phyloP scores from a whole-genome alignment of 2,797 vertebrate genomes.

The Pelobates cultripes region DNA sequence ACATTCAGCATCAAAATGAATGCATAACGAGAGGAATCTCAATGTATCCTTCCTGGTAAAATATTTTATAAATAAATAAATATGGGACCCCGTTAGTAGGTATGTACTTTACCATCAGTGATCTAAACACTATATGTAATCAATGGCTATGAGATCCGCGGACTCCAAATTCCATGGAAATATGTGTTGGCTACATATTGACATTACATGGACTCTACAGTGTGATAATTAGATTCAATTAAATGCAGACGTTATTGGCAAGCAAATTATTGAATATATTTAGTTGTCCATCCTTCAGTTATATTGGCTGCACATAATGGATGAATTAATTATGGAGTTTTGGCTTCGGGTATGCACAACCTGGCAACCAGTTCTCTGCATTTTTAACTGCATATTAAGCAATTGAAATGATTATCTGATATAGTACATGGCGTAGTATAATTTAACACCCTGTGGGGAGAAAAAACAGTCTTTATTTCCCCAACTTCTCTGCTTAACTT shows the following conservation, averaged over 20 bases:
- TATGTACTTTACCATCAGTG: too few relatives aligned
- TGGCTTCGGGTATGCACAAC: background rate
- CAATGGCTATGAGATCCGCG: too few relatives aligned
- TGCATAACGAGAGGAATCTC: too few relatives aligned
- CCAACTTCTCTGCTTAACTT: conserved; percentile 25
- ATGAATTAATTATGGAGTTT: background rate
- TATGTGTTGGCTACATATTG: too few relatives aligned
- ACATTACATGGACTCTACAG: background rate
- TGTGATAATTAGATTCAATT: background rate
- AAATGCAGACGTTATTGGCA: background rate
- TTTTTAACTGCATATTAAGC: conserved; percentile 26
- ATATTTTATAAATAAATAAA: too few relatives aligned
- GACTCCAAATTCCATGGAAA: too few relatives aligned
- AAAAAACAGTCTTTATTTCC: conserved; percentile 12
- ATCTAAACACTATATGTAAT: too few relatives aligned
- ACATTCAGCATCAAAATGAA: too few relatives aligned
- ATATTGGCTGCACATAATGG: background rate
- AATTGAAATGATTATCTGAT: conserved; percentile 12
- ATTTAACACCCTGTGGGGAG: background rate
- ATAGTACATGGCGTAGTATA: background rate
- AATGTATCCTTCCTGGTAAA: too few relatives aligned
- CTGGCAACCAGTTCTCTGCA: background rate
- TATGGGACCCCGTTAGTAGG: too few relatives aligned
- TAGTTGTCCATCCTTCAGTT: background rate
- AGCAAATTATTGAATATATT: background rate